A percentile compares a stretch with the other conserved stretches of the same genome.
Conservation (phyloP, 2,888 invertebrate species). For the Agrotis exclamationis region DNA sequence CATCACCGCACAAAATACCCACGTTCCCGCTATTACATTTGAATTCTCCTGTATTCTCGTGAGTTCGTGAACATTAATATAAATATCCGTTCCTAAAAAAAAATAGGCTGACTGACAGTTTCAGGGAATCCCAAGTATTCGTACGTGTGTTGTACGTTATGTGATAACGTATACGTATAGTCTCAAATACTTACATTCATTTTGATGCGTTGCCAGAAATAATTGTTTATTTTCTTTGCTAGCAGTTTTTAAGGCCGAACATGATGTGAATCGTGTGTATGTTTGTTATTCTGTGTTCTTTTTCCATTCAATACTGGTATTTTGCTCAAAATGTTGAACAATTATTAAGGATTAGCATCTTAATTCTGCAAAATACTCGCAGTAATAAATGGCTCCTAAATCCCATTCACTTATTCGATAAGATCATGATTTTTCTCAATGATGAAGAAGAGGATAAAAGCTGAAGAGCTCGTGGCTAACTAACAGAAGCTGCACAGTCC, state of each 20-base stretch:
- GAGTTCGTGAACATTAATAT: conserved; percentile 1
- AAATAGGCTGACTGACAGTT: conserved; percentile 13
- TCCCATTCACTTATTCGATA: too few relatives aligned
- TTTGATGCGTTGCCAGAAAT: conserved; percentile 28
- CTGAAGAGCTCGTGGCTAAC: too few relatives aligned
- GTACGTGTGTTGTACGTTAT: neutral
- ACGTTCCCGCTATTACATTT: conserved; percentile 1
- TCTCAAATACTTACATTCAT: conserved; percentile 17
- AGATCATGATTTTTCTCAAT: too few relatives aligned
- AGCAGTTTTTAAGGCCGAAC: conserved; percentile 1
- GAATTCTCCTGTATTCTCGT: neutral
- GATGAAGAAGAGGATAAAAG: too few relatives aligned
- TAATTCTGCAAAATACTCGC: neutral
- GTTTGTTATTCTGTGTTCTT: neutral
- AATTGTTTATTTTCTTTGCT: conserved; percentile 23
- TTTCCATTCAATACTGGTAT: neutral
- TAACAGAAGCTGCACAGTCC: too few relatives aligned
- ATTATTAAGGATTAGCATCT: neutral
- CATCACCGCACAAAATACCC: conserved; percentile 9
- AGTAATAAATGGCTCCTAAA: too few relatives aligned
- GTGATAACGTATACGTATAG: conserved; percentile 6
- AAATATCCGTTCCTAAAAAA: conserved; percentile 5
- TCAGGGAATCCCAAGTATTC: conserved; percentile 15
- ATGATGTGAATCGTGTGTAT: neutral
- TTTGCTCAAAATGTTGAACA: neutral